Evolutionary conservation across 1,140 invertebrate species (phyloP), one percentile per base, ranked within the genome.

Genomic region (Lepidurus couesii): DNA sequence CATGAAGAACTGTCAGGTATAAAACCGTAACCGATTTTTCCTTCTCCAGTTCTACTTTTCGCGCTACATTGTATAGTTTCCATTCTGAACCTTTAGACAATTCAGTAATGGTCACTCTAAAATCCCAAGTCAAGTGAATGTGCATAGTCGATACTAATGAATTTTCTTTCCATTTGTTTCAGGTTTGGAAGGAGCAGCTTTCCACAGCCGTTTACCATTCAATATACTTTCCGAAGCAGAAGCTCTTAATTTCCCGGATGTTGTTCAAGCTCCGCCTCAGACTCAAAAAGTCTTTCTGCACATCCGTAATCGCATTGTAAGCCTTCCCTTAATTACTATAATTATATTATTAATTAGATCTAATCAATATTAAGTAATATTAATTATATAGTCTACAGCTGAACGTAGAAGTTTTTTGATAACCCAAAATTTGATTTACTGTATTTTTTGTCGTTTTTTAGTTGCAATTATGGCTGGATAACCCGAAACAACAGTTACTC

Each of bases 381-480:
- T 81, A 42, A 79, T 79, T 34, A 47, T 42, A 13, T 76, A 78
- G 16, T 21, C 16, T 77, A 73, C 42, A 24, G 42, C 1, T 45
- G 10, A 42, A 13, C 11, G 47, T 80, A 76, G n/a, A 16, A 77
- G 21, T 47, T 77, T 13, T 21, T 16, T 24, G 9, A 44, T 34
- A 7, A 6, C 9, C n/a, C 74, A 44, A 75, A 10, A 43, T 8
- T 76, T 78, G 24, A 44, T 9, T 79, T 6, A 43, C 11, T 80
- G 13, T 78, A 13, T 11, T 5, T 47, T 73, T 77, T 65, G 73
- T n/a, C 11, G 26, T 75, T 43, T 79, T 74, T 81, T 82, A 92
- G 87, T 86, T 99, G n/a, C 95, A 98, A 86, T 88, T 98, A 82
- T 99, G 97, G 97, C 88, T 98, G 75, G 95, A 98, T 83, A 96